Base-by-base conservation (phyloP, 1,140 invertebrate species). In the Manduca sexta region DNA sequence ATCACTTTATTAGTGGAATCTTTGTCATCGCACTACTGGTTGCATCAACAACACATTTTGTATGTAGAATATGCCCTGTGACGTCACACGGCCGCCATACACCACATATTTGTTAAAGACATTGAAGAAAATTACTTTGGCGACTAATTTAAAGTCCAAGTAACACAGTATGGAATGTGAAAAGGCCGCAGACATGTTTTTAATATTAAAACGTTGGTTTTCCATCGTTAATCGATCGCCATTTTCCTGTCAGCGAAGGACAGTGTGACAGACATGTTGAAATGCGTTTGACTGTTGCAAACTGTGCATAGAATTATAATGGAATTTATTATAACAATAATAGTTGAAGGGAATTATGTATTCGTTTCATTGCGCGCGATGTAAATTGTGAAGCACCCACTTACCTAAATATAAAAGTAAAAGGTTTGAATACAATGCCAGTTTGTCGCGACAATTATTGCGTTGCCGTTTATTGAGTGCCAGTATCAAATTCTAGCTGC, bases 171-270 rank as follows among this genome's bases (percentile, higher is more conserved):
- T 44, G 42, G 42, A 44, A 44, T 44, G 42, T 44, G 42, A 44
- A 44, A 44, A 44, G 42, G 26, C 15, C 26, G 4, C 26, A 40
- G 46, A 49, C 52, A 49, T 52, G 47, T 40, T 43, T 61, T 52
- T 45, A 61, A 53, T 56, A 56, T 61, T 56, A 62, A 65, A 67
- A 59, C 52, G 45, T 56, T 51, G 54, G 61, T 68, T 68, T 71
- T 66, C 60, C 60, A 47, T 50, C 53, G 30, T 44, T 56, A 59
- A 58, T 54, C 41, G 47, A 56, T 44, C 54, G 58, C 58, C 64
- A 70, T 73, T 70, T 68, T 73, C 67, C 67, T 70, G 67, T 60
- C 61, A 55, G 37, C 63, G 60, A 59, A 69, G 66, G 60, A 45
- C 51, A 47, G 35, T 30, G 34, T 55, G 52, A 60, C 53, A 54